Conservation (phyloP, 2,888 invertebrate species). For the Epistrophe grossulariae region DNA sequence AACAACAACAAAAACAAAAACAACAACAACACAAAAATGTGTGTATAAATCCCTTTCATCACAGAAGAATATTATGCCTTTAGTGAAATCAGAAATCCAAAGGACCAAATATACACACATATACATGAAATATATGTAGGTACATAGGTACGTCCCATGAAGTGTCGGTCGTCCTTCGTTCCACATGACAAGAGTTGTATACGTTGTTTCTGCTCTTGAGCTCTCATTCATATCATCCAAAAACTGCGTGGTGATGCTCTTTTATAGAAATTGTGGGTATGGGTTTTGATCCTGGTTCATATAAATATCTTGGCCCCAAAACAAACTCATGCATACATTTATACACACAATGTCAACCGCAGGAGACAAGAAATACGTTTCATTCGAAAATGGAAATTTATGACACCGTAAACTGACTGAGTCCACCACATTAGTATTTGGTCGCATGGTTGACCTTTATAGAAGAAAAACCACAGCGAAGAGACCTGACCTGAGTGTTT, state of each 20-base stretch:
- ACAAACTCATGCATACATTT: constrained; percentile 2
- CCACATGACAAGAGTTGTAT: constrained; percentile 29
- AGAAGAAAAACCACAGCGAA: constrained; percentile 17
- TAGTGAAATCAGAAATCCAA: constrained; percentile 57
- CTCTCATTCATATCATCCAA: constrained; percentile 56
- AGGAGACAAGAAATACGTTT: constrained; percentile 52
- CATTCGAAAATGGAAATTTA: constrained; percentile 63
- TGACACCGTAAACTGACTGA: constrained; percentile 67
- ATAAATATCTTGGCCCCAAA: neutral
- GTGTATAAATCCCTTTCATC: constrained; percentile 20
- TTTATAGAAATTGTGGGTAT: neutral
- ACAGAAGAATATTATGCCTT: constrained; percentile 25
- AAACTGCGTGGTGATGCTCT: constrained; percentile 56
- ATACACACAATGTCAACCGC: constrained; percentile 1
- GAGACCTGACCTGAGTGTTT: neutral
- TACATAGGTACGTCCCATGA: constrained; percentile 3
- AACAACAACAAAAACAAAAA: constrained; percentile 27
- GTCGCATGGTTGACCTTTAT: constrained; percentile 42
- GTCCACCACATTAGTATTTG: constrained; percentile 54
- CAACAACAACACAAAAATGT: constrained; percentile 16
- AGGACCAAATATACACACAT: constrained; percentile 35
- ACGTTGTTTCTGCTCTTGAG: constrained; percentile 37
- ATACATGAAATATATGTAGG: too few species aligned
- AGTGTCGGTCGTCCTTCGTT: constrained; percentile 25
- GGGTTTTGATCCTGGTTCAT: neutral